Evolutionary conservation across 2,113 vertebrate species (phyloP).

Genomic region (Picathartes gymnocephalus): DNA sequence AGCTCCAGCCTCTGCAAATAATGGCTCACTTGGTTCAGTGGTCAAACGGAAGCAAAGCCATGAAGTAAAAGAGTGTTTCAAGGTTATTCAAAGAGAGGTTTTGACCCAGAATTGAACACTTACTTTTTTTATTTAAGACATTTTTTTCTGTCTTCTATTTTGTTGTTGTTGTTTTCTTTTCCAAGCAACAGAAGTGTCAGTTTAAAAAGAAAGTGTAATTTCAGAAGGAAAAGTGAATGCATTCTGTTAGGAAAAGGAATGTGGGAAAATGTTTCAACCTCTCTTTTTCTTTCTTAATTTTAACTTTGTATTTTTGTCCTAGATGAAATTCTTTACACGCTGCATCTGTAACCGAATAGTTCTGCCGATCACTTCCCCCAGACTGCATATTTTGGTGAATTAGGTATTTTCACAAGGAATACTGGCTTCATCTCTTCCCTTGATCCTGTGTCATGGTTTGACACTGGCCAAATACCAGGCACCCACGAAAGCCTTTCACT

Average conservation of each 20-base stretch:
- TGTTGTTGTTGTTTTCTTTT: not conserved
- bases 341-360: not conserved
- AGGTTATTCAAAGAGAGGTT: not conserved
- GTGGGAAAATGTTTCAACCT: not conserved
- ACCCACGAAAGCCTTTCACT: accelerated
- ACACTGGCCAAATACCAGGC: not conserved
- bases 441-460: not conserved
- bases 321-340: not conserved
- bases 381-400: not conserved
- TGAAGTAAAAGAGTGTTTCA: not conserved
- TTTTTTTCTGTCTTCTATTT: not conserved
- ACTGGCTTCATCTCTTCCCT: not conserved
- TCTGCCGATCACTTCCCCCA: not conserved
- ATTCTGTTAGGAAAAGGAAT: not conserved
- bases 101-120: not conserved
- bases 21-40: conserved; percentile 14
- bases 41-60: not conserved
- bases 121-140: not conserved
- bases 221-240: not conserved
- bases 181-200: not conserved
- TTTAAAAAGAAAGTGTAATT: not conserved
- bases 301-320: not conserved
- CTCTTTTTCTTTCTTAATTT: not conserved
- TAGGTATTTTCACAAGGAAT: not conserved
- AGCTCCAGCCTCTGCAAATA: not conserved